phyloP scores from a whole-genome alignment of 2,113 vertebrate genomes.

The Indicator indicator region DNA sequence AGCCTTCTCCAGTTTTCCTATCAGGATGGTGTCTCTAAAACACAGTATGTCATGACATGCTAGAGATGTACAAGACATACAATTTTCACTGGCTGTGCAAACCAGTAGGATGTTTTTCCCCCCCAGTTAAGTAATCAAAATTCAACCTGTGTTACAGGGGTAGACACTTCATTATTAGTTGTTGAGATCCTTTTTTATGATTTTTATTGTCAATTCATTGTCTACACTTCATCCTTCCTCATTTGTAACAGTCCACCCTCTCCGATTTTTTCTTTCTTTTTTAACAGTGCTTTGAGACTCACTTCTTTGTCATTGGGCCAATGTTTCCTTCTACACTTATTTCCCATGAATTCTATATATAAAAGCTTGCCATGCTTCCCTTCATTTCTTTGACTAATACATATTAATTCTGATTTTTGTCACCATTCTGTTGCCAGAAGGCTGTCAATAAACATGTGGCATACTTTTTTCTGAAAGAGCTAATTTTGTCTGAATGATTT shows the following conservation, averaged over 20 bases:
- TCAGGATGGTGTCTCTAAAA: background rate
- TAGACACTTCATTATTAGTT: background rate
- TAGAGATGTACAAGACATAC: background rate
- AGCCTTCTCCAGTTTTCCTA: background rate
- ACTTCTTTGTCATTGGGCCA: background rate
- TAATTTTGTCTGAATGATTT: background rate
- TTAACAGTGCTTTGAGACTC: background rate
- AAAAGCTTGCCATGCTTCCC: background rate
- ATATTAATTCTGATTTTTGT: background rate
- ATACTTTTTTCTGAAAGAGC: background rate
- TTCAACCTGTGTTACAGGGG: background rate
- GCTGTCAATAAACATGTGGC: background rate
- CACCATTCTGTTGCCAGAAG: background rate
- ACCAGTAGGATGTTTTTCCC: background rate
- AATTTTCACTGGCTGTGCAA: background rate
- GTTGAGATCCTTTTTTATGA: background rate
- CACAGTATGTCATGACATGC: background rate
- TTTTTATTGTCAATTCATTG: background rate
- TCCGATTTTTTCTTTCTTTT: background rate
- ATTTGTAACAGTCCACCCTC: background rate
- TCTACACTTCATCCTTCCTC: background rate
- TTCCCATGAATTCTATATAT: background rate
- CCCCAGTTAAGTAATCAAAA: background rate
- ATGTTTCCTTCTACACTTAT: background rate
- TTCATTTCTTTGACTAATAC: background rate